Conservation (phyloP, 2,113 vertebrate genomes). For the Gymnocephalus cernua region DNA sequence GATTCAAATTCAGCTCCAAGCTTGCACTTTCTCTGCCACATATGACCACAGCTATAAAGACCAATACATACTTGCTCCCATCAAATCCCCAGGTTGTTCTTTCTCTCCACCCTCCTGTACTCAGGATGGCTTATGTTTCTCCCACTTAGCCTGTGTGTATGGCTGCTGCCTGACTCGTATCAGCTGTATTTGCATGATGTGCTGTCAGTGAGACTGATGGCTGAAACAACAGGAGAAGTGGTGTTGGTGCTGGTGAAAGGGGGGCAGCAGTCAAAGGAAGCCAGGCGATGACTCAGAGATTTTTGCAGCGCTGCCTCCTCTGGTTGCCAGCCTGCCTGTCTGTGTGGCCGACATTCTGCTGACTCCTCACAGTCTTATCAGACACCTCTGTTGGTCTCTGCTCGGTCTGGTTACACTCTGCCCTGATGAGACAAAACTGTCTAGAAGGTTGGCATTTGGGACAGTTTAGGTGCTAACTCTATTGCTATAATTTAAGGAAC, state of each 20-base stretch:
- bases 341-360: slow-evolving; percentile 60
- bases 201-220: slow-evolving; percentile 45
- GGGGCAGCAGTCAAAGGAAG: slow-evolving; percentile 16
- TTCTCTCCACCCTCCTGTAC: background rate
- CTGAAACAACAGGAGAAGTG: slow-evolving; percentile 34
- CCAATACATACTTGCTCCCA: background rate
- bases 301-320: slow-evolving; percentile 55
- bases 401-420: slow-evolving; percentile 29
- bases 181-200: slow-evolving; percentile 49
- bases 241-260: background rate
- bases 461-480: background rate
- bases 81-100: slow-evolving; percentile 17
- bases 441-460: background rate
- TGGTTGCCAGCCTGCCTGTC: slow-evolving; percentile 59
- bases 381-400: slow-evolving; percentile 41
- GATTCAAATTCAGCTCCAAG: slow-evolving; percentile 1
- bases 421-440: slow-evolving; percentile 28
- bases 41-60: background rate
- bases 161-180: slow-evolving; percentile 32
- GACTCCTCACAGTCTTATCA: slow-evolving; percentile 58
- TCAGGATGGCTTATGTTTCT: background rate
- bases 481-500: background rate
- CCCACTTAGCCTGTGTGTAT: background rate
- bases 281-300: slow-evolving; percentile 72
- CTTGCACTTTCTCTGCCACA: background rate